phyloP scores from a whole-genome alignment of 2,888 invertebrate genomes.

The Stomorhina lunata region DNA sequence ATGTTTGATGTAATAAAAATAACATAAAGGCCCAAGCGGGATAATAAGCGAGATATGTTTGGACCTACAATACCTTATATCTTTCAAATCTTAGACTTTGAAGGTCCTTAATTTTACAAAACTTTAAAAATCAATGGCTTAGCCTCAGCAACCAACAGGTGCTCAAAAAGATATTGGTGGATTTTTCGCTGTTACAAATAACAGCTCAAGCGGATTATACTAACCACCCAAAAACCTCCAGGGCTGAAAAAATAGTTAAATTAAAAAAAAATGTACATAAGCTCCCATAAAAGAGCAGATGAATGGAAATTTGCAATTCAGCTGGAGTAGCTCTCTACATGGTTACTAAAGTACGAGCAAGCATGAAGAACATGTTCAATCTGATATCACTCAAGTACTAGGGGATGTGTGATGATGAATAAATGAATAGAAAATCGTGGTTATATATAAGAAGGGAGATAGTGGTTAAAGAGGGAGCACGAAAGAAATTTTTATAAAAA shows the following conservation, averaged over 20 bases:
- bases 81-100: too few relatives aligned
- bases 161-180: too few relatives aligned
- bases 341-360: not conserved
- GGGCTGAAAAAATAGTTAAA: not conserved
- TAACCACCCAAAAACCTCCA: too few relatives aligned
- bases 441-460: not conserved
- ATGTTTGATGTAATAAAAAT: too few relatives aligned
- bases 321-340: not conserved
- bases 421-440: slow-evolving; percentile 12
- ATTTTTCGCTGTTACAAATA: too few relatives aligned
- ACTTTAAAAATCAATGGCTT: too few relatives aligned
- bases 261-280: not conserved
- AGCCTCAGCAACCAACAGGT: too few relatives aligned
- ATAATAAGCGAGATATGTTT: too few relatives aligned
- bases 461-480: not conserved
- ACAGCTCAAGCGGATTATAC: too few relatives aligned
- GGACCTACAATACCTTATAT: too few relatives aligned
- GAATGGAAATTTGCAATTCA: slow-evolving; percentile 35
- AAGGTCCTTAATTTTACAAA: too few relatives aligned
- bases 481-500: not conserved
- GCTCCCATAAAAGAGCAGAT: not conserved
- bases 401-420: not conserved
- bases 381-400: not conserved
- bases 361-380: not conserved
- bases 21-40: too few relatives aligned